Evolutionary conservation across 2,888 invertebrate genomes (phyloP).

Genomic region (Nymphalis polychloros): DNA sequence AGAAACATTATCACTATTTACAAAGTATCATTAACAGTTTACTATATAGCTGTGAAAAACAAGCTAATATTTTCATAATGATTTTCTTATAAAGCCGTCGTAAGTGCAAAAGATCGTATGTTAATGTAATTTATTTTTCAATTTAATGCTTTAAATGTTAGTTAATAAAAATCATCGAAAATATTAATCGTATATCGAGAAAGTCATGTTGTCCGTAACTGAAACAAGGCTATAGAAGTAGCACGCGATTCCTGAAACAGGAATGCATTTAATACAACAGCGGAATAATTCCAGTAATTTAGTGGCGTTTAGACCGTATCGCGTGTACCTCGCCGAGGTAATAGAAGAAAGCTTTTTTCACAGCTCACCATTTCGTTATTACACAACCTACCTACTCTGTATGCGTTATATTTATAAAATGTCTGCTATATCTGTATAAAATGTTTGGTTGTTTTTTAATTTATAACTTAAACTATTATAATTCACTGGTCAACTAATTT

Average conservation of each 20-base stretch:
- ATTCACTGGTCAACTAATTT: background rate
- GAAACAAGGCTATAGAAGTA: conserved; percentile 44
- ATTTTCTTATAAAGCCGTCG: no score
- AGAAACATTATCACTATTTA: no score
- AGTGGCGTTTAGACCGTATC: conserved; percentile 63
- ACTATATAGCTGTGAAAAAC: no score
- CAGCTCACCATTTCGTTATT: conserved; percentile 30
- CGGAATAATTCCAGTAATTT: conserved; percentile 73
- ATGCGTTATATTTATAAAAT: background rate
- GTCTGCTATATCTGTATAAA: background rate
- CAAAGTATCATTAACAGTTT: no score
- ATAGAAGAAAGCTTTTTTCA: conserved; percentile 44
- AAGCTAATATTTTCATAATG: no score
- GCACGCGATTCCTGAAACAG: conserved; percentile 70
- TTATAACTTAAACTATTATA: background rate
- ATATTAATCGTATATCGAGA: conserved; percentile 31
- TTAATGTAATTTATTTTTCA: no score
- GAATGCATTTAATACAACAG: conserved; percentile 75
- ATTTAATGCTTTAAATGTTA: background rate
- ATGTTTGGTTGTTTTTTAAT: background rate
- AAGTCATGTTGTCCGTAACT: conserved; percentile 44
- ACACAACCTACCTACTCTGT: background rate
- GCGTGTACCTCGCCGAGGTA: conserved; percentile 54
- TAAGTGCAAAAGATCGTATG: no score
- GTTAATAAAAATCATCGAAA: conserved; percentile 25